Percentiles rank a stretch among this genome's conserved stretches.
These are phyloP conservation scores for Melozone crissalis DNA, from an alignment of 2,113 vertebrate genomes.

Conservation along the genomic window DNA sequence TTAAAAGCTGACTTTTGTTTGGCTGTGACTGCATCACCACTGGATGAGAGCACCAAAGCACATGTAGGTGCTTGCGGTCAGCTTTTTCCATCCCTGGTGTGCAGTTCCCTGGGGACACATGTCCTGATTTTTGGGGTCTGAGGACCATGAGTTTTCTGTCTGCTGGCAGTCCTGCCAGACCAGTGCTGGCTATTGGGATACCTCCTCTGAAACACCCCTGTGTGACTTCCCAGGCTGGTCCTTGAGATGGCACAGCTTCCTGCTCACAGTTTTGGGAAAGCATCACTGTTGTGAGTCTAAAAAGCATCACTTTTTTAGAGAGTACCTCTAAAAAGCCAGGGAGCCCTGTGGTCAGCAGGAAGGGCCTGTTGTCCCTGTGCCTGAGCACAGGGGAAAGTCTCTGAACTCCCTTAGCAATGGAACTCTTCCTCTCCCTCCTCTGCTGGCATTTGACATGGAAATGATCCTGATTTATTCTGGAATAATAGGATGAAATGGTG, in stretches of 20 bases:
- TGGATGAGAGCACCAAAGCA: not conserved
- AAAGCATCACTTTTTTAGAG: not conserved
- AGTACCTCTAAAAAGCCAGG: not conserved
- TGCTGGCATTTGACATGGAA: constrained; percentile 35
- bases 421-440: not conserved
- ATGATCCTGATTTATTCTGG: constrained; percentile 28
- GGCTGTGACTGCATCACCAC: not conserved
- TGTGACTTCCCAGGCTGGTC: not conserved
- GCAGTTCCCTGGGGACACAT: accelerated
- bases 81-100: not conserved
- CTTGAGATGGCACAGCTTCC: not conserved
- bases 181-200: not conserved
- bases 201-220: no score
- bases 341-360: not conserved
- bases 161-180: not conserved
- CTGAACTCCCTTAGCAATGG: not conserved
- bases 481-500: constrained; percentile 53
- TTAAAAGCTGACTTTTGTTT: not conserved
- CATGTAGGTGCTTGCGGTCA: not conserved
- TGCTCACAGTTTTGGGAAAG: not conserved
- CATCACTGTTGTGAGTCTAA: accelerated
- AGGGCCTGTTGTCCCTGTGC: no score
- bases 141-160: accelerated
- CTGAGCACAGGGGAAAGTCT: not conserved
- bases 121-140: not conserved